Evolutionary conservation across 2,888 invertebrate genomes (phyloP), one percentile per base, ranked within the genome.

Genomic region (Eupithecia subfuscata): DNA sequence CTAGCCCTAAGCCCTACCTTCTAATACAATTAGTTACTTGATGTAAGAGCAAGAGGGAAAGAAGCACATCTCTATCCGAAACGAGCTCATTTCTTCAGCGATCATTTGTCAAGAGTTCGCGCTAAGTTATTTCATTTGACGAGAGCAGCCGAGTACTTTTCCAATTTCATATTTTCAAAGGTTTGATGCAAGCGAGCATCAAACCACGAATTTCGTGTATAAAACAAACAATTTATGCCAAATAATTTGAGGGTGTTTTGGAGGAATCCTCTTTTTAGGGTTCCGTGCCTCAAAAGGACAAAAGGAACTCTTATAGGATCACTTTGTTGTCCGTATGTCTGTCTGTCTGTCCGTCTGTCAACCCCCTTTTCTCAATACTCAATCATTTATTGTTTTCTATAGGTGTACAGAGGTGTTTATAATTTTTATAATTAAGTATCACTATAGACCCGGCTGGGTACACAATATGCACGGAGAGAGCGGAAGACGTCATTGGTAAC

Each of bases 61-160:
- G 25, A 67, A 67, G 70, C 12, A 2, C 68, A 43, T 40, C 67
- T 67, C 67, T 67, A 67, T 64, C 18, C 9, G 3, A 64, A 34
- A 6, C 40, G 40, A 34, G n/a, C 64, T 48, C 71, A 64, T 65
- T 65, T 18, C 67, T 48, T 70, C 65, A 60, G 69, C 64, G 64
- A 75, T 73, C 69, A 75, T 76, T 78, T 75, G 75, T 72, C 70
- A 65, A 48, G 69, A 79, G 73, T 78, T 75, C 60, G 56, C 75
- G 70, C 75, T 52, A 74, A 80, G 78, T 80, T 79, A 80, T 80
- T 81, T 74, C 69, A 81, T 79, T 79, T 79, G 77, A 75, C 70
- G 75, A 79, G 74, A 73, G 68, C 16, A 73, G 63, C 69, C 22
- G 14, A 69, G 30, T 63, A 60, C 72, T 74, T 76, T 76, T 73